Evolutionary conservation across 2,113 vertebrate species (phyloP).

Genomic region (Oreochromis tanganicae): DNA sequence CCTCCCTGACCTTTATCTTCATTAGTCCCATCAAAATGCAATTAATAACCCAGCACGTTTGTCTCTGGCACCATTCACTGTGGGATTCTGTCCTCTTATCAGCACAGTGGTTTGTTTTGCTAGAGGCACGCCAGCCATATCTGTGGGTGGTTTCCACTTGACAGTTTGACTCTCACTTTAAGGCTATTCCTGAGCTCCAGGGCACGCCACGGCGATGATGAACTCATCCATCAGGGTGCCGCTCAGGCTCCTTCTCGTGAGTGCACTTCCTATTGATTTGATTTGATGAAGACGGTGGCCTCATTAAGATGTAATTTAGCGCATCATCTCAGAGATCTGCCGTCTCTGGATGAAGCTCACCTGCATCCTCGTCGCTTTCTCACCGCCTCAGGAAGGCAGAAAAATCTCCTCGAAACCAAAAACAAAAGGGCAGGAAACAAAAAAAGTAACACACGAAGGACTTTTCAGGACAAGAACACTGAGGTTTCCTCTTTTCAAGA

Average conservation of each 20-base stretch:
- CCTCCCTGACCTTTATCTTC: neutral
- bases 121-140: constrained; percentile 39
- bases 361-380: neutral
- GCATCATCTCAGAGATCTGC: neutral
- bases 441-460: neutral
- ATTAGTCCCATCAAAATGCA: neutral
- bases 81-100: constrained; percentile 39
- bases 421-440: neutral
- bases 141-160: constrained; percentile 52
- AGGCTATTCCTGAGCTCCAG: constrained; percentile 15
- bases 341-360: neutral
- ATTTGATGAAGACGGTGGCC: constrained; percentile 8
- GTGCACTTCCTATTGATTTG: constrained; percentile 17
- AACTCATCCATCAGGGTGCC: constrained; percentile 21
- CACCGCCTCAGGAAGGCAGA: neutral
- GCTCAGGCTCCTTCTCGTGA: neutral
- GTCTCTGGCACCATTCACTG: neutral
- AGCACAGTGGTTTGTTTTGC: constrained; percentile 24
- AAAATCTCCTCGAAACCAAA: neutral
- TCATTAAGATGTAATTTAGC: constrained; percentile 43
- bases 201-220: constrained; percentile 6
- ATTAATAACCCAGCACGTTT: neutral
- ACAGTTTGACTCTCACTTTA: constrained; percentile 41
- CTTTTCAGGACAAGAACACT: neutral
- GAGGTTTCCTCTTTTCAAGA: neutral